These are phyloP conservation scores for Diabrotica undecimpunctata DNA, from an alignment of 1,140 invertebrate species.

Conservation along the genomic window DNA sequence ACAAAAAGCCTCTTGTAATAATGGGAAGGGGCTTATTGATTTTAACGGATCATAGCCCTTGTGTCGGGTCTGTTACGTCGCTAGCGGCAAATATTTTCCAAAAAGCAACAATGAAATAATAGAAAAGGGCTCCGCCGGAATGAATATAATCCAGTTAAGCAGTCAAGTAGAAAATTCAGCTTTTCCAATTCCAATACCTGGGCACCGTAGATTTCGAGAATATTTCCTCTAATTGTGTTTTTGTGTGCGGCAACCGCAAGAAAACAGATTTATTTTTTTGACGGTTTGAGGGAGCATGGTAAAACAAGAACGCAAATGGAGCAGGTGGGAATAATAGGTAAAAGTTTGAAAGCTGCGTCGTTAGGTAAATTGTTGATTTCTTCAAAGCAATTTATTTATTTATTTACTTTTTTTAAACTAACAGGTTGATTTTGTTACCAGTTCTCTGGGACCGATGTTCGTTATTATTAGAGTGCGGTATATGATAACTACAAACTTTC, in stretches of 20 bases:
- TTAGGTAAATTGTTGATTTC: too few relatives aligned
- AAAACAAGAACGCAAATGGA: too few relatives aligned
- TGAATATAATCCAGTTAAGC: constrained; percentile 17
- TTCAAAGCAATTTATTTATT: too few relatives aligned
- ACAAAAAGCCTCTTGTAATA: background rate
- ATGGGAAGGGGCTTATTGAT: background rate
- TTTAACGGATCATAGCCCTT: background rate
- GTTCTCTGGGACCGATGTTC: too few relatives aligned
- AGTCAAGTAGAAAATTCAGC: constrained; percentile 13
- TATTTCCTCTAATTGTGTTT: background rate
- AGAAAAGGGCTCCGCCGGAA: constrained; percentile 15
- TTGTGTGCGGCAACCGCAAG: background rate
- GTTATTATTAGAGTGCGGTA: too few relatives aligned
- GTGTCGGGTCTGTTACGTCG: background rate
- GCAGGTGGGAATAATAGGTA: too few relatives aligned
- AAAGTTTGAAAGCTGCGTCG: too few relatives aligned
- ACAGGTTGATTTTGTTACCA: too few relatives aligned
- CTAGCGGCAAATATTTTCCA: constrained; percentile 16
- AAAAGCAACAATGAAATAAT: constrained; percentile 20
- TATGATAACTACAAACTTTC: too few relatives aligned
- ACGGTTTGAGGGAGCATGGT: background rate
- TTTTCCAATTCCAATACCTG: constrained; percentile 16
- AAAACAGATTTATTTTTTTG: too few relatives aligned
- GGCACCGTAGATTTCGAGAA: background rate
- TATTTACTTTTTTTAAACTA: too few relatives aligned